Evolutionary conservation across 2,113 vertebrate genomes (phyloP), one percentile per base, ranked within the genome.

Genomic region (Aramus guarauna): DNA sequence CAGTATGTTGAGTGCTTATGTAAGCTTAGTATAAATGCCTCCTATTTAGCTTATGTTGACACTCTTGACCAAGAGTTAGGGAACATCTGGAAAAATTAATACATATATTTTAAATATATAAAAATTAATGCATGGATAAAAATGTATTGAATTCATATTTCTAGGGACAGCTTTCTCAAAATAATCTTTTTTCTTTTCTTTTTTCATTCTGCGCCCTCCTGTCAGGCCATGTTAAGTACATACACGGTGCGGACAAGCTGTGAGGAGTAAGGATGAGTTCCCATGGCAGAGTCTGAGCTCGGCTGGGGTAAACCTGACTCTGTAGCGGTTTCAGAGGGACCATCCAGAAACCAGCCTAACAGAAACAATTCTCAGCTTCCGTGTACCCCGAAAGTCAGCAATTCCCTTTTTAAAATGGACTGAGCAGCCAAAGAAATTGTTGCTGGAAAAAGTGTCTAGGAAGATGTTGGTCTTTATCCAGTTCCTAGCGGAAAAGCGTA

Each of bases 171-270:
- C 29, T 74, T 84, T 74, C 60, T 74, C 67, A 88, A 84, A 78
- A 45, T 10, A 63, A 27, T 18, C 12, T 43, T 59, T 88, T 73
- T 39, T 2, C 6, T 23, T n/a, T n/a, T n/a, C n/a, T n/a, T n/a
- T n/a, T n/a, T n/a, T n/a, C 4, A 2, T n/a, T 89, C 75, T 94
- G 24, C 6, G 2, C 24, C 9, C 13, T 80, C 15, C 37, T 94
- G 36, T 43, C 36, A 66, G 68, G 22, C 43, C 36, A 13, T 20
- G 29, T 50, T 73, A 18, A 76, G 64, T 80, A 52, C 2, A 5
- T 6, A 26, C 29, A 27, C 2, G 12, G 37, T 58, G n/a, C 0
- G 0, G 59, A 41, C 11, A 41, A 53, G 29, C 36, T 64, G 53
- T 64, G 59, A 37, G 52, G 26, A 77, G 32, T 34, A 37, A 69